Percentiles rank a stretch among this genome's conserved stretches.
These are phyloP conservation scores for Sarcophaga variegata DNA, from an alignment of 2,888 invertebrate species.

Conservation along the genomic window DNA sequence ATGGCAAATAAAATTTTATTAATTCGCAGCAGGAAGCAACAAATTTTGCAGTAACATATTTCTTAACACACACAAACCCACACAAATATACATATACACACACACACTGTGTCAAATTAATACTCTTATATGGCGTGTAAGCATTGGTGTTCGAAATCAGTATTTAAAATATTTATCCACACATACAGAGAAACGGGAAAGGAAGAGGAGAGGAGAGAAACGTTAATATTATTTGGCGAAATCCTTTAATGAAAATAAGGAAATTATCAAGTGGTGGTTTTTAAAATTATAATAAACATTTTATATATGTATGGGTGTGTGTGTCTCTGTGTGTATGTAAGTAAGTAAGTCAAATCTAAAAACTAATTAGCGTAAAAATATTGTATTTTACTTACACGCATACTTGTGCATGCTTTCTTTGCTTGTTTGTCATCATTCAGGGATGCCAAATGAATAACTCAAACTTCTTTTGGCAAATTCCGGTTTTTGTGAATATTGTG, in stretches of 20 bases:
- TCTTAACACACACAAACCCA: background rate
- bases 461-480: too few species aligned
- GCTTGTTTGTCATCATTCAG: background rate
- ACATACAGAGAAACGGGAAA: background rate
- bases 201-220: slow-evolving; percentile 7
- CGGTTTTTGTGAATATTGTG: too few species aligned
- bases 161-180: background rate
- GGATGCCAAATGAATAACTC: background rate
- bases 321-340: background rate
- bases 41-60: slow-evolving; percentile 15
- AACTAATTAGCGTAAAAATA: slow-evolving; percentile 81
- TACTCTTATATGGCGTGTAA: background rate
- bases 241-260: slow-evolving; percentile 64
- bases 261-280: slow-evolving; percentile 66
- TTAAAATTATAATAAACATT: slow-evolving; percentile 60
- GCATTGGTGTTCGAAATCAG: background rate
- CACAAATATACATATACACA: background rate
- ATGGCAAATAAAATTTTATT: slow-evolving; percentile 73
- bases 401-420: slow-evolving; percentile 1
- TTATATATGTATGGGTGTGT: background rate
- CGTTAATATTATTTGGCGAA: slow-evolving; percentile 52
- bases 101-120: background rate
- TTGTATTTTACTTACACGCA: slow-evolving; percentile 65
- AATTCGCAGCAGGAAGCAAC: slow-evolving; percentile 76
- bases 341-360: slow-evolving; percentile 67